phyloP scores from a whole-genome alignment of 2,888 invertebrate genomes.

The Chymomyza amoena region DNA sequence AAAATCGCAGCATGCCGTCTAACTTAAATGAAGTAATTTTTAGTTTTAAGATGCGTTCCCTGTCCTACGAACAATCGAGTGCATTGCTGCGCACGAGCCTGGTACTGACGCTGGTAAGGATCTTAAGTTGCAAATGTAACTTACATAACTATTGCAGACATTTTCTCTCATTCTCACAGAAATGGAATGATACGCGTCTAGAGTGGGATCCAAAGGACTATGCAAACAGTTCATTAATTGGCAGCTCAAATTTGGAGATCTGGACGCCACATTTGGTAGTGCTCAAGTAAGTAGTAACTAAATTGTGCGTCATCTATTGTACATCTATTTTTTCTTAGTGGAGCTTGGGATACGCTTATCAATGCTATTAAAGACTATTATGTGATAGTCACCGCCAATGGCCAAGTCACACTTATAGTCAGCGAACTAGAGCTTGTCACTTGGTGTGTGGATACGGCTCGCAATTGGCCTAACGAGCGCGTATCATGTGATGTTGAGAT shows the following conservation, averaged over 20 bases:
- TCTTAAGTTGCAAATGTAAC: not conserved
- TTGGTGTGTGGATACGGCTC: conserved; percentile 72
- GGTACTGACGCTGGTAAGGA: conserved; percentile 78
- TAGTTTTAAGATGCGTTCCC: conserved; percentile 68
- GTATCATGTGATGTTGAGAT: conserved; percentile 70
- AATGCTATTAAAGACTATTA: conserved; percentile 45
- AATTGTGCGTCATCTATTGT: not conserved
- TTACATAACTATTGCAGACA: not conserved
- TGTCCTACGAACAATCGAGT: conserved; percentile 65
- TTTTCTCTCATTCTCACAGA: conserved; percentile 79
- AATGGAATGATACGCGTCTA: conserved; percentile 83
- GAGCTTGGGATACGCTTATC: conserved; percentile 56
- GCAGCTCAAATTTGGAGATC: conserved; percentile 53
- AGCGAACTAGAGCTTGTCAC: conserved; percentile 63
- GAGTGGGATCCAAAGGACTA: conserved; percentile 82
- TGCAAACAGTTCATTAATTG: conserved; percentile 78
- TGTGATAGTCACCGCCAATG: conserved; percentile 59
- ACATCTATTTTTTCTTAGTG: conserved; percentile 32
- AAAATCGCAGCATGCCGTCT: conserved; percentile 78
- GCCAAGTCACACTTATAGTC: conserved; percentile 58
- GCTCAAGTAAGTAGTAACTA: conserved; percentile 60
- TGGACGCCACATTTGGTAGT: conserved; percentile 72
- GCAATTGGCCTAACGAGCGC: conserved; percentile 76
- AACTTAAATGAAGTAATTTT: conserved; percentile 62
- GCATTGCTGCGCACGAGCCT: conserved; percentile 75